These are phyloP conservation scores for Aproaerema taeniolella DNA, from an alignment of 2,888 invertebrate genomes.

Conservation along the genomic window DNA sequence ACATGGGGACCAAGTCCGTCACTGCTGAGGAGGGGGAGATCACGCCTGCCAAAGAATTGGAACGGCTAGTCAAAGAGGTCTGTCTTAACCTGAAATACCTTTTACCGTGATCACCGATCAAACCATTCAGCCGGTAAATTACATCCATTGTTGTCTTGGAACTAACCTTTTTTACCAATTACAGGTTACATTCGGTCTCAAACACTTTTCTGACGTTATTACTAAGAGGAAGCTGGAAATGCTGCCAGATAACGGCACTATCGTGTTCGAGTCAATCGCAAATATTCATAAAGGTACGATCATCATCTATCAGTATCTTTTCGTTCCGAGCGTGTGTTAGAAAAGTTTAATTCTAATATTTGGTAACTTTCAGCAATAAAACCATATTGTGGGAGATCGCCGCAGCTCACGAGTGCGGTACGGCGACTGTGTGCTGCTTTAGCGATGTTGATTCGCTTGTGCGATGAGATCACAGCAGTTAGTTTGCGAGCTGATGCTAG, in stretches of 20 bases:
- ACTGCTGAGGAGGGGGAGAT: slow-evolving; percentile 78
- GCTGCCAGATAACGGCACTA: slow-evolving; percentile 94
- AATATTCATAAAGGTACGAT: slow-evolving; percentile 84
- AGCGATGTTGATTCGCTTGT: slow-evolving; percentile 90
- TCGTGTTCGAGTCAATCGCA: slow-evolving; percentile 94
- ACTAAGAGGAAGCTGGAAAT: slow-evolving; percentile 94
- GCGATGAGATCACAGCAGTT: slow-evolving; percentile 91
- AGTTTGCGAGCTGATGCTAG: slow-evolving; percentile 79
- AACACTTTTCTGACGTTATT: slow-evolving; percentile 95
- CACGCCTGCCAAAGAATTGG: slow-evolving; percentile 83
- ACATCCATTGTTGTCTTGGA: slow-evolving; percentile 20
- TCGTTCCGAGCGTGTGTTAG: not conserved
- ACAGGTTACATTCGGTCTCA: slow-evolving; percentile 78
- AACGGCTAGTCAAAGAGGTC: slow-evolving; percentile 84
- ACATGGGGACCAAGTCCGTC: slow-evolving; percentile 66
- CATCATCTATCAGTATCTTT: not conserved
- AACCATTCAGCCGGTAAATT: slow-evolving; percentile 24
- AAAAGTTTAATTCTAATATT: not conserved
- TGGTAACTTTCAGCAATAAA: slow-evolving; percentile 62
- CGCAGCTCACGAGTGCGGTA: slow-evolving; percentile 85
- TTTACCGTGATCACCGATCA: slow-evolving; percentile 10
- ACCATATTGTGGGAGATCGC: slow-evolving; percentile 76
- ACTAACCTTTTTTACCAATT: slow-evolving; percentile 23
- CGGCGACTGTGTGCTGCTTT: slow-evolving; percentile 92
- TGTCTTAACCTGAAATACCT: slow-evolving; percentile 20